phyloP scores from a whole-genome alignment of 1,140 invertebrate genomes.

The Aethina tumida region DNA sequence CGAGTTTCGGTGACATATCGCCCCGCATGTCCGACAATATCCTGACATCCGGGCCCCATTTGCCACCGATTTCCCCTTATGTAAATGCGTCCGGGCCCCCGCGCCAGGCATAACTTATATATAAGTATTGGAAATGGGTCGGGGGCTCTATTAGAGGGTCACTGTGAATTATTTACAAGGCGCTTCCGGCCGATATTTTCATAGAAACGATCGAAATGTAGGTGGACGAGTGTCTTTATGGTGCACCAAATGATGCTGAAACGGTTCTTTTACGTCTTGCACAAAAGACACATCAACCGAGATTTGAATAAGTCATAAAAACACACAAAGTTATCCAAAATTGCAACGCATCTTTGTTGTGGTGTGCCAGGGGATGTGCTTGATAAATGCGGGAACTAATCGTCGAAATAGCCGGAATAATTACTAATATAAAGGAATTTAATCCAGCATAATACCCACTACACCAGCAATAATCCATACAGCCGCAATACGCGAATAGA shows the following conservation, averaged over 20 bases:
- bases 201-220: conserved; percentile 26
- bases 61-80: conserved; percentile 19
- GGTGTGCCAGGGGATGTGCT: too few species aligned
- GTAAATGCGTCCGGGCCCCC: conserved; percentile 18
- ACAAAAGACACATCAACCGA: too few species aligned
- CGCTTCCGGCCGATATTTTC: conserved; percentile 27
- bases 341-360: too few species aligned
- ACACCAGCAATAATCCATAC: too few species aligned
- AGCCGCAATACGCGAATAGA: too few species aligned
- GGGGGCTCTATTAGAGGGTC: conserved; percentile 27
- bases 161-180: conserved; percentile 35
- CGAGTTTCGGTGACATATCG: neutral
- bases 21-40: conserved; percentile 6
- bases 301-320: too few species aligned
- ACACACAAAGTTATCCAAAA: too few species aligned
- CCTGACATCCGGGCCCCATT: conserved; percentile 2
- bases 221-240: conserved; percentile 23
- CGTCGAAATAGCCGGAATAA: too few species aligned
- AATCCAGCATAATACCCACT: too few species aligned
- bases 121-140: conserved; percentile 29
- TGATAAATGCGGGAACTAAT: too few species aligned
- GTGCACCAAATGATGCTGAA: conserved; percentile 19
- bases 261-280: conserved; percentile 19
- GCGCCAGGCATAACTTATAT: conserved; percentile 28
- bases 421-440: too few species aligned